These are phyloP conservation scores for Danio jaintianensis DNA, from an alignment of 2,797 vertebrate genomes.

Conservation along the genomic window DNA sequence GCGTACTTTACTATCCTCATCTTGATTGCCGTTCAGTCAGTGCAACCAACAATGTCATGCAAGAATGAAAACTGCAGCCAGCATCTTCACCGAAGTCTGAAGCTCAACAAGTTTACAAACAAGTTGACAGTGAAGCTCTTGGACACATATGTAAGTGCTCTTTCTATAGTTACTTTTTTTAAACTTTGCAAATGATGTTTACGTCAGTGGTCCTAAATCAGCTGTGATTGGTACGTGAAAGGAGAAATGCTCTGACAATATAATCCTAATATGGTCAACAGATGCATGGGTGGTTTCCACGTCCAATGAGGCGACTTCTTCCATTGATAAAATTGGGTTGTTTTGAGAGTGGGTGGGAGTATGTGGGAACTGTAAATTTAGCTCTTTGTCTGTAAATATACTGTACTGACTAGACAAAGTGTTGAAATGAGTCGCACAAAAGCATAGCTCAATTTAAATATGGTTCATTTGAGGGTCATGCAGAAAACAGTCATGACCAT, in stretches of 20 bases:
- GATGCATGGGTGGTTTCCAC: not conserved
- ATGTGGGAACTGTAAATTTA: constrained; percentile 33
- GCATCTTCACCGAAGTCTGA: constrained; percentile 65
- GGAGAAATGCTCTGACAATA: constrained; percentile 1
- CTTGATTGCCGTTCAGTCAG: constrained; percentile 69
- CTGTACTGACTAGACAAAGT: not conserved
- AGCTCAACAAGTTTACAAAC: constrained; percentile 66
- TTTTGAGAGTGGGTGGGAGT: constrained; percentile 22
- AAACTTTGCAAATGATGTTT: not conserved
- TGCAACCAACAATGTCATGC: constrained; percentile 61
- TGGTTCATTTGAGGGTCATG: not conserved
- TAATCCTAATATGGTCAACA: constrained; percentile 31
- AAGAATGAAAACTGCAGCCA: constrained; percentile 63
- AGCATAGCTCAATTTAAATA: not conserved
- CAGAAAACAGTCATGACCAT: not conserved
- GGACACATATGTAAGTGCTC: constrained; percentile 78
- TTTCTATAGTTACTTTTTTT: constrained; percentile 31
- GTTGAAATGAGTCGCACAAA: not conserved
- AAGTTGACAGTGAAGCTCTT: constrained; percentile 71
- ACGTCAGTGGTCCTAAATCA: not conserved
- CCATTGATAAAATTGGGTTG: constrained; percentile 37
- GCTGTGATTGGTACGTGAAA: constrained; percentile 28
- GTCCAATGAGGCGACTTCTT: constrained; percentile 21
- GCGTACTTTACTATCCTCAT: constrained; percentile 74
- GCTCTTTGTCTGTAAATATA: not conserved